These are phyloP conservation scores for Syngnathus acus DNA, from an alignment of 2,797 vertebrate species.

Conservation along the genomic window DNA sequence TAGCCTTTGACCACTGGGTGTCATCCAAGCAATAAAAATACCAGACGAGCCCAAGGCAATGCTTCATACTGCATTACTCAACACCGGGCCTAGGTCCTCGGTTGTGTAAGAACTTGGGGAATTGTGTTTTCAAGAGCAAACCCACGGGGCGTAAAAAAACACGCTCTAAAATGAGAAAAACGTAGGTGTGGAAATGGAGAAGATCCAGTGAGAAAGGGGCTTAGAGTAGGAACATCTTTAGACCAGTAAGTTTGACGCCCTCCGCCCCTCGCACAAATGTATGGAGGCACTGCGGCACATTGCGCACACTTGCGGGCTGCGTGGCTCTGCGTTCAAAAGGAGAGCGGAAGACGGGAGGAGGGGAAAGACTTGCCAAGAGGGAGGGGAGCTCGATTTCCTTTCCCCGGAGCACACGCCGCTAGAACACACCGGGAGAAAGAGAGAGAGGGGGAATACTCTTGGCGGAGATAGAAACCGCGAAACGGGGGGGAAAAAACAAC, in stretches of 20 bases:
- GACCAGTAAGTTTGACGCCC: slow-evolving; percentile 12
- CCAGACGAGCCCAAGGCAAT: slow-evolving; percentile 29
- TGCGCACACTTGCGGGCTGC: slow-evolving; percentile 62
- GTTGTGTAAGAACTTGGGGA: slow-evolving; percentile 49
- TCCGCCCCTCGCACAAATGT: slow-evolving; percentile 23
- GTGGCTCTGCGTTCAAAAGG: slow-evolving; percentile 58
- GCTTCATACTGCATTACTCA: slow-evolving; percentile 52
- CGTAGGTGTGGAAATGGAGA: neutral
- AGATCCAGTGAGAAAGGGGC: neutral
- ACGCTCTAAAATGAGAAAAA: neutral
- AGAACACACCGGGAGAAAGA: slow-evolving; percentile 56
- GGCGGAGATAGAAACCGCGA: slow-evolving; percentile 41
- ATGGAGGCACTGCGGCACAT: slow-evolving; percentile 69
- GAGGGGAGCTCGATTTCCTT: slow-evolving; percentile 66
- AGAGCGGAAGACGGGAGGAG: slow-evolving; percentile 67
- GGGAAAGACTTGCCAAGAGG: slow-evolving; percentile 63
- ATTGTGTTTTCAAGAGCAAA: slow-evolving; percentile 18
- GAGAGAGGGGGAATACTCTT: slow-evolving; percentile 14
- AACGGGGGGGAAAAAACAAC: slow-evolving; percentile 35
- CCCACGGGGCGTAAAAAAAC: neutral
- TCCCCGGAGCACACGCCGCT: slow-evolving; percentile 65
- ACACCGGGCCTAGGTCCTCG: slow-evolving; percentile 42
- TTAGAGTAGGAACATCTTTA: slow-evolving; percentile 5
- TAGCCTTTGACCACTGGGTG: slow-evolving; percentile 67
- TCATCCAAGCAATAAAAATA: slow-evolving; percentile 65